These are phyloP conservation scores for Beris morrisii DNA, from an alignment of 2,888 invertebrate genomes.

Conservation along the genomic window DNA sequence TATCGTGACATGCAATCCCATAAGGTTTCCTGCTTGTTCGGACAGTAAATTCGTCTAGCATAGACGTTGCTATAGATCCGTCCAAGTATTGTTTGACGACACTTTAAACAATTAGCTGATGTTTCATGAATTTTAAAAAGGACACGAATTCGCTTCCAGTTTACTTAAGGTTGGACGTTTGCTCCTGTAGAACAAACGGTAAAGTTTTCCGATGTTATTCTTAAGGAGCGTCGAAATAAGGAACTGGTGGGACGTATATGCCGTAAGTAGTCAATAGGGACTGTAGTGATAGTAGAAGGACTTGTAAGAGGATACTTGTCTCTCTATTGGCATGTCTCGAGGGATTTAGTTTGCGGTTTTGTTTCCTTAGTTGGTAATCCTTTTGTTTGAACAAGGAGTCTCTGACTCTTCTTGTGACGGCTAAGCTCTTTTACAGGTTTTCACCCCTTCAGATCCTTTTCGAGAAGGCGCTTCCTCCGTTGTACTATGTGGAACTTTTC, in stretches of 20 bases:
- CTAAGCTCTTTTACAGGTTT: constrained; percentile 25
- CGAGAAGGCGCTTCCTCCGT: no score
- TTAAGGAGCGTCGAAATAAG: neutral
- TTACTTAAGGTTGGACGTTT: no score
- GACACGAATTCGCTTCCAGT: neutral
- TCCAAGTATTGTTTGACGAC: neutral
- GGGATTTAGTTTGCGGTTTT: constrained; percentile 21
- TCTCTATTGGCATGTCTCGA: constrained; percentile 14
- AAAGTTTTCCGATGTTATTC: no score
- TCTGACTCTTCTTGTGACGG: constrained; percentile 13
- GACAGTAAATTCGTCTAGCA: no score
- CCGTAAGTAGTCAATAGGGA: neutral
- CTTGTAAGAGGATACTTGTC: constrained; percentile 18
- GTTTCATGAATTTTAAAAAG: constrained; percentile 10
- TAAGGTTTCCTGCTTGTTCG: no score
- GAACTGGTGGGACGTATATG: neutral
- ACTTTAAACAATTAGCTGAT: constrained; percentile 6
- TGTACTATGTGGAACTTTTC: no score
- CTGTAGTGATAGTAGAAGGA: neutral
- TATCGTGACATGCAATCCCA: neutral
- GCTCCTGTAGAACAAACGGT: no score
- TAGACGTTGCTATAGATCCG: no score
- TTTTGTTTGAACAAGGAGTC: constrained; percentile 13
- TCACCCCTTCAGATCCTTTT: neutral
- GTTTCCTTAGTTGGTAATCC: constrained; percentile 18